Percentiles rank a stretch among this genome's conserved stretches.
Evolutionary conservation across 2,797 vertebrate species (phyloP).

Genomic region (Strix occidentalis): DNA sequence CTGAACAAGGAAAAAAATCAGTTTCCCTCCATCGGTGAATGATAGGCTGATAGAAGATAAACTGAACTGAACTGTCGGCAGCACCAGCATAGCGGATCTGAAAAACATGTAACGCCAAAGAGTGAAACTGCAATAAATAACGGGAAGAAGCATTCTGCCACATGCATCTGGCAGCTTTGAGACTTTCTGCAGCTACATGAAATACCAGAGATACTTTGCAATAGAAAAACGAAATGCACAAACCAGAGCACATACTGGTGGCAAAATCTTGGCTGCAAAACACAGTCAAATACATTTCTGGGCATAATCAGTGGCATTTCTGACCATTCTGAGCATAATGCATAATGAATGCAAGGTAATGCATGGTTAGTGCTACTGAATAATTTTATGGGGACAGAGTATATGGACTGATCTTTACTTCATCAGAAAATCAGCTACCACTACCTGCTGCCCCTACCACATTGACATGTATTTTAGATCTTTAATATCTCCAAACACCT

Average conservation of each 20-base stretch:
- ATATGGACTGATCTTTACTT: background rate
- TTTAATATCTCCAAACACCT: background rate
- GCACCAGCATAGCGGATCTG: conserved; percentile 82
- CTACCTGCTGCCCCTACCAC: background rate
- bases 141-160: background rate
- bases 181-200: background rate
- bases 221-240: background rate
- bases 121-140: background rate
- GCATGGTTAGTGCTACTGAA: background rate
- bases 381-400: background rate
- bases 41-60: conserved; percentile 96
- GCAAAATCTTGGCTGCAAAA: background rate
- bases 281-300: background rate
- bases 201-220: background rate
- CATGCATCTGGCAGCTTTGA: background rate
- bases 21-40: conserved; percentile 96
- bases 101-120: conserved; percentile 22
- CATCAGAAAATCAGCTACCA: background rate
- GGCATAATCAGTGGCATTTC: background rate
- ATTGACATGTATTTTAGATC: background rate
- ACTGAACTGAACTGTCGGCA: conserved; percentile 89
- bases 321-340: background rate
- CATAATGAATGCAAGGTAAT: background rate
- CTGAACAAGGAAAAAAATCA: conserved; percentile 97
- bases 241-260: background rate